Evolutionary conservation across 2,888 invertebrate genomes (phyloP), one percentile per base, ranked within the genome.

Genomic region (Melinopterus prodromus): DNA sequence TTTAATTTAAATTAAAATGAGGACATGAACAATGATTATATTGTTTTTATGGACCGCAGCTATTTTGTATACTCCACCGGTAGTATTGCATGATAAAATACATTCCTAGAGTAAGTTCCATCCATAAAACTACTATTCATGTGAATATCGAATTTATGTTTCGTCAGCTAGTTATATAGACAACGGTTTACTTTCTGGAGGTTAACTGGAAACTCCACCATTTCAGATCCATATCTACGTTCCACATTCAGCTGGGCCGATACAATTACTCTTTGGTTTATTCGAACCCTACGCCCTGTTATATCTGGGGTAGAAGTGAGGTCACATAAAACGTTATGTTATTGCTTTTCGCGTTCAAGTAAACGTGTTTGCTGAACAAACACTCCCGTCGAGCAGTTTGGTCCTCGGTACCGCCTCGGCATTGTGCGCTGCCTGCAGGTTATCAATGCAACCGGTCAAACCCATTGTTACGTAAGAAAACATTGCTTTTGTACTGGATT

Each of bases 361-460:
- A 74, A 74, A 74, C 74, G 74, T 74, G 74, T 74, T 74, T 74
- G 37, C 74, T 74, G 74, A 36, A 36, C 15, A 74, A 74, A 74
- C 74, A 74, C 26, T 74, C 74, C 9, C 74, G 71, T 26, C 26
- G 26, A 26, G 26, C 26, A 53, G 53, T 53, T 53, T 53, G 53
- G 53, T 53, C 53, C 53, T n/a, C 9, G 26, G 26, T 26, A 3
- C 26, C 26, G 26, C 26, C 26, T 26, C 12, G 53, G 53, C 53
- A 53, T 53, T 53, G 53, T 53, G 53, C 53, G 9, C 53, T 53
- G 53, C 53, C 53, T 53, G 53, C 53, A 53, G 53, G 53, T 12
- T 53, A 53, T 53, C 53, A 53, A 53, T 53, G 53, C 53, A 53
- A 53, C 53, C 53, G 53, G 53, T 53, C 53, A 53, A 53, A 53